Evolutionary conservation across 2,797 vertebrate genomes (phyloP).

Genomic region (Tenualosa thibaudeaui): DNA sequence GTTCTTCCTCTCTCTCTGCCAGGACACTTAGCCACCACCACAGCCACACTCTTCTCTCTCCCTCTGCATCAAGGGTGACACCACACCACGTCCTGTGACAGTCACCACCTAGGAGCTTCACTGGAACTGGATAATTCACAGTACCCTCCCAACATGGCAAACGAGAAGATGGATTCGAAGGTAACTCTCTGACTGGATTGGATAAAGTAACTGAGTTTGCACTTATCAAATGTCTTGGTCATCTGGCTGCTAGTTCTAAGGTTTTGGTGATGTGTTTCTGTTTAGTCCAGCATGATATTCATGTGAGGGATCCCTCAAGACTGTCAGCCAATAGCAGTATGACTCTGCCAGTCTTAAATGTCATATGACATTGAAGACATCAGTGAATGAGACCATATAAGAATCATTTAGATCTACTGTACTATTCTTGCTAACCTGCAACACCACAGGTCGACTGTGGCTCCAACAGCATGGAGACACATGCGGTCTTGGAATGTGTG

Average conservation of each 20-base stretch:
- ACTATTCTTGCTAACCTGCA: not conserved
- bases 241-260: not conserved
- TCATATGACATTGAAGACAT: not conserved
- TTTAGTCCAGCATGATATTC: not conserved
- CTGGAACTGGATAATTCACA: not conserved
- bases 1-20: constrained; percentile 7
- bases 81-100: not conserved
- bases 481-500: not conserved
- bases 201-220: not conserved
- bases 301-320: not conserved
- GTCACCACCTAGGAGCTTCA: not conserved
- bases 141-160: not conserved
- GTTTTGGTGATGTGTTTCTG: not conserved
- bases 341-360: not conserved
- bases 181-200: not conserved
- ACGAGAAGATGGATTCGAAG: not conserved
- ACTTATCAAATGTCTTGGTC: not conserved
- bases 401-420: not conserved
- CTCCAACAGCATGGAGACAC: not conserved
- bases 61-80: not conserved
- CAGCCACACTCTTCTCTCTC: constrained; percentile 16
- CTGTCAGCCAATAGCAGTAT: not conserved
- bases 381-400: not conserved
- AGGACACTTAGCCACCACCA: constrained; percentile 16
- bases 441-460: not conserved